Conservation (phyloP, 2,888 invertebrate species). For the Leistus spinibarbis region DNA sequence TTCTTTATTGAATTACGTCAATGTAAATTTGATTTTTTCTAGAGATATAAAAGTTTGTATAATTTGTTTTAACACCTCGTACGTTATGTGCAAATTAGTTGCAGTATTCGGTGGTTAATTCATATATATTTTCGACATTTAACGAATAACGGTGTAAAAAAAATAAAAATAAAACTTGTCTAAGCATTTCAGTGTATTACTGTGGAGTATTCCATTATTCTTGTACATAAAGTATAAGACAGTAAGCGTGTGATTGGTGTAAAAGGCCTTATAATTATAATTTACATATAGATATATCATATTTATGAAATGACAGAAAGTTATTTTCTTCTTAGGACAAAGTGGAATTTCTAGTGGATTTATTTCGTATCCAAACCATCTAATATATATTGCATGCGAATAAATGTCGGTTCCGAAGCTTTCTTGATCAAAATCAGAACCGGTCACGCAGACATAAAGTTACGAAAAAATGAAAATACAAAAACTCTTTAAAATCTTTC, state of each 20-base stretch:
- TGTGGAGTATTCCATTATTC: no score
- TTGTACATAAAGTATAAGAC: no score
- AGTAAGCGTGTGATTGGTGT: no score
- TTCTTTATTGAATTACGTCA: background rate
- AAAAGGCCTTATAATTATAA: no score
- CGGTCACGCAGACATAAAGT: constrained; percentile 9
- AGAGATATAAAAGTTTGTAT: no score
- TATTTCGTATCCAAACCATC: constrained; percentile 13
- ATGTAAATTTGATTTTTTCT: background rate
- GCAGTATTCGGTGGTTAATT: no score
- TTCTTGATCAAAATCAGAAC: constrained; percentile 15
- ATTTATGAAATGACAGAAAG: background rate
- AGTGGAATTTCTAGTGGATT: background rate
- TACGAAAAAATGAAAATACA: constrained; percentile 17
- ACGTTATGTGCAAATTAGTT: no score
- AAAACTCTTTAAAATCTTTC: constrained; percentile 29
- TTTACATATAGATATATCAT: background rate
- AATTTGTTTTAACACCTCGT: no score
- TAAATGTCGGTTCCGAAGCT: background rate
- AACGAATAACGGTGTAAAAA: no score
- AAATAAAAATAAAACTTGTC: no score
- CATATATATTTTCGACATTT: no score
- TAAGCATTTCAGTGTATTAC: no score
- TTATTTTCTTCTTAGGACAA: background rate
- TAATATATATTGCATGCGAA: constrained; percentile 16